Conservation (phyloP, 1,140 invertebrate genomes). For the Drosophila varians region DNA sequence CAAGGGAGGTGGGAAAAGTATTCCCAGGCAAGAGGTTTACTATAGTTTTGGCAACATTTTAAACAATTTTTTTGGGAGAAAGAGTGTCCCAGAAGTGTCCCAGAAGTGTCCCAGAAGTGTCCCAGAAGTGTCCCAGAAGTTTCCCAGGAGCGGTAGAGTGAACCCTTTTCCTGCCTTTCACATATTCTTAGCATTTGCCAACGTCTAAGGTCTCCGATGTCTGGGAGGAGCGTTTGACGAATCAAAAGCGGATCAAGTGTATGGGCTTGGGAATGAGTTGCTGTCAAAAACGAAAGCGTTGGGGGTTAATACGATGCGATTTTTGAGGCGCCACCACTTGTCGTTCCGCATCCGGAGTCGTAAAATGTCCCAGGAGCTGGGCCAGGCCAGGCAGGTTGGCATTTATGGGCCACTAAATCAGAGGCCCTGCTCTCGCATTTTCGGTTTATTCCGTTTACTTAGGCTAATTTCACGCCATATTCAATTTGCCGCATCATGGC, state of each 20-base stretch:
- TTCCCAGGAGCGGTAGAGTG: too few relatives aligned
- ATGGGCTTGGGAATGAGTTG: conserved; percentile 50
- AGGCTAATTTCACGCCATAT: conserved; percentile 82
- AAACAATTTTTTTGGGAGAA: too few relatives aligned
- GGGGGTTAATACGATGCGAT: conserved; percentile 77
- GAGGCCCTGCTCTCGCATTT: not conserved
- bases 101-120: too few relatives aligned
- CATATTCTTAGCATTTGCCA: conserved; percentile 17
- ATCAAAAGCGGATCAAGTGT: conserved; percentile 70
- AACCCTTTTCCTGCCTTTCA: conserved; percentile 10
- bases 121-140: too few relatives aligned
- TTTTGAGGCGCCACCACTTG: conserved; percentile 22
- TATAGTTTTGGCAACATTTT: too few relatives aligned
- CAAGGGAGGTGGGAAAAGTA: too few relatives aligned
- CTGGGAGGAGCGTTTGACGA: conserved; percentile 59
- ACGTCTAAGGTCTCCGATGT: conserved; percentile 21
- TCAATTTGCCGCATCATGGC: conserved; percentile 81
- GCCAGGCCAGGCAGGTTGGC: conserved; percentile 23
- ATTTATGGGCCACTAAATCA: conserved; percentile 59
- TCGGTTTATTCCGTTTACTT: conserved; percentile 81
- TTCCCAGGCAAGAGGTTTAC: too few relatives aligned
- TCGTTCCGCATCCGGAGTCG: conserved; percentile 12
- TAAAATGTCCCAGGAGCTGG: conserved; percentile 45
- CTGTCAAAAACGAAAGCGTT: conserved; percentile 70
- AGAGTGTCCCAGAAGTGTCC: not conserved